Evolutionary conservation across 2,113 vertebrate species (phyloP).

Genomic region (Taxidea taxus): DNA sequence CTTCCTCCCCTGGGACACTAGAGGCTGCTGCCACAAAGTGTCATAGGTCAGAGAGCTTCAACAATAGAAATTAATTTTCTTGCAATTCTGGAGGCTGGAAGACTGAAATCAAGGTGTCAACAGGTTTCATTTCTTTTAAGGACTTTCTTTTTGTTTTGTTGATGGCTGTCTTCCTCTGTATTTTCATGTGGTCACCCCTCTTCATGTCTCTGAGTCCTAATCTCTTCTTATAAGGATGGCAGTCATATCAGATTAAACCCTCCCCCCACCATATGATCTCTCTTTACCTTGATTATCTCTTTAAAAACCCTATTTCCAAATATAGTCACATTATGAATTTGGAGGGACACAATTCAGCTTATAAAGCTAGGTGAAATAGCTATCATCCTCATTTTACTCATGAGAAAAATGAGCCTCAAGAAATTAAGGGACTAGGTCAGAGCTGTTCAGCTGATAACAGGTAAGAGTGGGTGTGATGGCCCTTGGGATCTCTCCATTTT

Average conservation of each 20-base stretch:
- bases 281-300: too few species aligned
- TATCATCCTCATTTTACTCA: background rate
- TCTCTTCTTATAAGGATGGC: background rate
- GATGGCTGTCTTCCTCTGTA: rapidly evolving
- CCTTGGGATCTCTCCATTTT: background rate
- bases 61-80: background rate
- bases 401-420: background rate
- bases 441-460: background rate
- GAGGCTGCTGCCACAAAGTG: background rate
- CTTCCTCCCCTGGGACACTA: background rate
- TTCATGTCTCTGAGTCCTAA: background rate
- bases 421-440: background rate
- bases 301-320: background rate
- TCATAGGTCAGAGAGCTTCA: background rate
- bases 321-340: background rate
- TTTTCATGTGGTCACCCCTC: background rate
- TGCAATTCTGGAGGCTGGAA: background rate
- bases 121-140: background rate
- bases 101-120: background rate
- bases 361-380: background rate
- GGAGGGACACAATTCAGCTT: background rate
- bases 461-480: background rate
- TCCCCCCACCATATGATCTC: background rate
- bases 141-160: background rate
- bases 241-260: background rate